Evolutionary conservation across 2,888 invertebrate genomes (phyloP), one percentile per base, ranked within the genome.

Genomic region (Atethmia centrago): DNA sequence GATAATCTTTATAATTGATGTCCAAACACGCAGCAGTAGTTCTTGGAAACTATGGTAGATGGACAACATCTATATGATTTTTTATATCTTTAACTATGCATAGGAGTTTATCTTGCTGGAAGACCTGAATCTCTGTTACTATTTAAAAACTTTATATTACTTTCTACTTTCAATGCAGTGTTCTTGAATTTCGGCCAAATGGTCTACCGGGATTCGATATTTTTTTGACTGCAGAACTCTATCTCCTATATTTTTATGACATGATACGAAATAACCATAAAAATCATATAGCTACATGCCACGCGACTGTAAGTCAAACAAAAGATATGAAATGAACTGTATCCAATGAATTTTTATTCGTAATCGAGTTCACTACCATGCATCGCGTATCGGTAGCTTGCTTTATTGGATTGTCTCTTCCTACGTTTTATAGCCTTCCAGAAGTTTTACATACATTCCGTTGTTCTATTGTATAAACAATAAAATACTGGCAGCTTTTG

Each of bases 311-410:
- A 86, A 87, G 79, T 88, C 85, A 83, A 88, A 89, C 85, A 90
- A 89, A 87, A 87, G 86, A 88, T 84, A 84, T 81, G 64, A 80
- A 77, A 83, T 81, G 64, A 76, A 79, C 67, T 79, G 79, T 68
- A 81, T 83, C 82, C 89, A 85, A 89, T 89, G 87, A 88, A 88
- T 90, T 91, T 90, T 89, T 89, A 89, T 89, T 87, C 75, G 79
- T 78, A 87, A 84, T 86, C 79, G 79, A 77, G 62, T 79, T 78
- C 75, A 79, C 49, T 75, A 72, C 77, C 70, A 74, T 85, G 64
- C 72, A 71, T 67, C 53, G 63, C 40, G 59, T 63, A 84, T 84
- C 84, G 80, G 85, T 77, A 65, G 74, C 76, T 72, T 83, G 79
- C 71, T 83, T 81, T 85, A 79, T 82, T 77, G 77, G 80, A 80